A percentile compares a stretch with the other conserved stretches of the same genome.
phyloP scores from a whole-genome alignment of 37 sponge, comb jelly and placozoan genomes.

The Cladorhizidae sp. region DNA sequence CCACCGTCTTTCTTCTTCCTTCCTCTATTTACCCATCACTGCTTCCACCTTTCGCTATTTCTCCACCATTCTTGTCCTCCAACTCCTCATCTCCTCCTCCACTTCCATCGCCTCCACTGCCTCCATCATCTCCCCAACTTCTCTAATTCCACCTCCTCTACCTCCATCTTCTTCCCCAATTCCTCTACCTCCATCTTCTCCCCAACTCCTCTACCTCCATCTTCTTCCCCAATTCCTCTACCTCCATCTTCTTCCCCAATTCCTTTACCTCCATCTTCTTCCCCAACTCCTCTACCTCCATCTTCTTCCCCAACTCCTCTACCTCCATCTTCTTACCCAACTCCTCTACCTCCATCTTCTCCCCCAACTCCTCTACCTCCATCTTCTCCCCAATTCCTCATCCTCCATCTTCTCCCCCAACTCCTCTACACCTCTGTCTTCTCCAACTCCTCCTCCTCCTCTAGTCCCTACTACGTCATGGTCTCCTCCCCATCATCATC shows the following conservation, averaged over 20 bases:
- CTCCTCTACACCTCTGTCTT: neutral
- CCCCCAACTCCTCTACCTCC: neutral
- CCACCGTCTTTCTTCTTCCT: neutral
- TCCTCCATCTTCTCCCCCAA: neutral
- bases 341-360: neutral
- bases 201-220: neutral
- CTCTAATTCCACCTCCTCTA: neutral
- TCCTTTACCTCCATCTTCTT: neutral
- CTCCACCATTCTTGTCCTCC: neutral
- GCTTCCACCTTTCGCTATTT: neutral
- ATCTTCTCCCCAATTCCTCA: neutral
- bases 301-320: neutral
- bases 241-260: neutral
- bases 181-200: neutral
- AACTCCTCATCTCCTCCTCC: neutral
- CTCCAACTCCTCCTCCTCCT: neutral
- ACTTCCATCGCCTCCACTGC: neutral
- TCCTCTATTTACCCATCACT: neutral
- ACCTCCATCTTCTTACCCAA: neutral
- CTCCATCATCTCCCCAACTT: neutral
- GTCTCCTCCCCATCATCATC: slow-evolving; percentile 57
- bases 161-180: neutral
- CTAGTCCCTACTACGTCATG: slow-evolving; percentile 57
- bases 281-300: neutral
- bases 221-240: no score